These are phyloP conservation scores for Homalodisca vitripennis DNA, from an alignment of 1,140 invertebrate species.

Conservation along the genomic window DNA sequence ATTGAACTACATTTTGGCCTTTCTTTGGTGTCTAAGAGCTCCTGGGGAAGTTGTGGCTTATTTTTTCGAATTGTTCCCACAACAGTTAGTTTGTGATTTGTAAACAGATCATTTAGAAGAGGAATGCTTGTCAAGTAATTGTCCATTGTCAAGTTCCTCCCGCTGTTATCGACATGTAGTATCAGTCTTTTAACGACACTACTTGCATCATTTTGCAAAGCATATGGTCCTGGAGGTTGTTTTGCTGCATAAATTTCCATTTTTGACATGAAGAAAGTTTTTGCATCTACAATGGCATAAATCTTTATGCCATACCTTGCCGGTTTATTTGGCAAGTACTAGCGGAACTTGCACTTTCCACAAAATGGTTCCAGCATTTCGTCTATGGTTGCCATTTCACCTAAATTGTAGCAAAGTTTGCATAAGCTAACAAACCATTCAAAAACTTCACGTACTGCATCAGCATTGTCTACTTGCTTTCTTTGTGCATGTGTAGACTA, in stretches of 20 bases:
- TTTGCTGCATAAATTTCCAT: slow-evolving; percentile 10
- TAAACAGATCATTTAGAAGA: slow-evolving; percentile 37
- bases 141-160: slow-evolving; percentile 46
- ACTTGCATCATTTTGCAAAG: background rate
- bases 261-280: background rate
- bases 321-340: background rate
- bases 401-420: too few relatives aligned
- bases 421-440: too few relatives aligned
- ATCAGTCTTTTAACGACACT: background rate
- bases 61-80: slow-evolving; percentile 42
- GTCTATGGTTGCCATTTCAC: too few relatives aligned
- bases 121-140: slow-evolving; percentile 47
- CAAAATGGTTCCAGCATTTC: too few relatives aligned
- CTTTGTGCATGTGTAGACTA: too few relatives aligned
- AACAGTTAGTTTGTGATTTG: slow-evolving; percentile 41
- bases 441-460: too few relatives aligned
- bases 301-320: slow-evolving; percentile 18
- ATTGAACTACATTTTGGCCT: too few relatives aligned
- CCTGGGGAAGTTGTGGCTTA: too few relatives aligned
- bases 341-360: background rate
- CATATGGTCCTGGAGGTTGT: slow-evolving; percentile 15
- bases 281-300: background rate
- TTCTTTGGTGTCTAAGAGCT: too few relatives aligned
- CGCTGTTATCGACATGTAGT: slow-evolving; percentile 40
- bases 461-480: background rate